These are phyloP conservation scores for Lepus townsendii DNA, from an alignment of 2,797 vertebrate genomes.

Conservation along the genomic window DNA sequence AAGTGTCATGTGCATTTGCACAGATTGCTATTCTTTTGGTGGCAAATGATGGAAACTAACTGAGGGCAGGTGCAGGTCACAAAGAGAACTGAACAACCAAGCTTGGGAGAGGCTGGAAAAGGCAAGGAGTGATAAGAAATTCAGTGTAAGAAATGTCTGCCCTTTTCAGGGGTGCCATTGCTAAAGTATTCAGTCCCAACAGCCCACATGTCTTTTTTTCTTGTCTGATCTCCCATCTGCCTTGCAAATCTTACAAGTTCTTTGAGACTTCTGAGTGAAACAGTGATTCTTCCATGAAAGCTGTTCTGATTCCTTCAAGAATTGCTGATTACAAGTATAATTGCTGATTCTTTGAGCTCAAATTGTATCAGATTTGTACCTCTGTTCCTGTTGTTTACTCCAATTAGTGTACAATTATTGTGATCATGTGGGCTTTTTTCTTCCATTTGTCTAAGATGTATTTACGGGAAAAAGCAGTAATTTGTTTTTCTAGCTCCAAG, in stretches of 20 bases:
- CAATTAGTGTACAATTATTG: neutral
- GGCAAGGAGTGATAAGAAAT: neutral
- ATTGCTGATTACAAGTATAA: neutral
- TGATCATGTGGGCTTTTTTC: neutral
- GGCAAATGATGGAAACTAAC: neutral
- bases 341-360: neutral
- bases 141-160: neutral
- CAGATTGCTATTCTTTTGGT: neutral
- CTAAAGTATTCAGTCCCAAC: neutral
- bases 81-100: neutral
- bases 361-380: neutral
- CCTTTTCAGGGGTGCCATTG: neutral
- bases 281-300: neutral
- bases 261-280: conserved; percentile 26
- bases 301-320: neutral
- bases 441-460: neutral
- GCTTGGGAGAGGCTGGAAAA: neutral
- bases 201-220: neutral
- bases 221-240: neutral
- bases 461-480: neutral
- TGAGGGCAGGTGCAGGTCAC: neutral
- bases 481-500: neutral
- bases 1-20: neutral
- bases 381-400: neutral
- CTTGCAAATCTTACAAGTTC: neutral